Evolutionary conservation across 1,140 invertebrate species (phyloP), one percentile per base, ranked within the genome.

Genomic region (Panagrolaimus sp.): DNA sequence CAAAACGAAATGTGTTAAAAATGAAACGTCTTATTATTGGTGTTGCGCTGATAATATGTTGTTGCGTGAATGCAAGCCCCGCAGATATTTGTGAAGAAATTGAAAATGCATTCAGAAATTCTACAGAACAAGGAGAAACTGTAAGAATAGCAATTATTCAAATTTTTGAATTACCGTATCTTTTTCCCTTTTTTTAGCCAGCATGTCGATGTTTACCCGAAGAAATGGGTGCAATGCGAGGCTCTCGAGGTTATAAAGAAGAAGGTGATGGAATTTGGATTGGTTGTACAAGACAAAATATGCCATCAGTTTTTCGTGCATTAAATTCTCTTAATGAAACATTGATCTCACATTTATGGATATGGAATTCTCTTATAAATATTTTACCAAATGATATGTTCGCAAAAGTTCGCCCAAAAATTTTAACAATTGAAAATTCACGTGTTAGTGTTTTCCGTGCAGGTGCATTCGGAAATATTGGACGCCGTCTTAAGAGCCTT

Each of bases 201-300:
- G 63, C 68, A n/a, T 70, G 68, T 53, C 68, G 68, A 42, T 70
- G 68, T 42, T 27, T 68, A 9, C 65, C 68, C 0, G 25, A 65
- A 62, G 65, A 66, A 25, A 46, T 68, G 20, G 65, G 65, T 8
- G 16, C 23, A 14, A 42, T 44, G 20, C n/a, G 42, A 5, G 44
- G 11, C n/a, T 16, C 23, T 46, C 38, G 42, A 44, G 63, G 23
- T 7, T 68, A 71, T 31, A 31, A 63, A 31, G 42, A 31, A 20
- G 62, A 63, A 31, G 27, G 42, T 20, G 27, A 42, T 42, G 42
- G 42, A n/a, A 53, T 76, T 64, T 77, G 74, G 67, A 70, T 77
- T 38, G 75, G 75, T 16, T 77, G 75, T 64, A 77, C 75, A 11
- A 43, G 63, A 25, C 75, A 78, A 45, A 76, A 71, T n/a, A 78